Conservation (phyloP, 2,797 vertebrate species). For the Semaprochilodus insignis region DNA sequence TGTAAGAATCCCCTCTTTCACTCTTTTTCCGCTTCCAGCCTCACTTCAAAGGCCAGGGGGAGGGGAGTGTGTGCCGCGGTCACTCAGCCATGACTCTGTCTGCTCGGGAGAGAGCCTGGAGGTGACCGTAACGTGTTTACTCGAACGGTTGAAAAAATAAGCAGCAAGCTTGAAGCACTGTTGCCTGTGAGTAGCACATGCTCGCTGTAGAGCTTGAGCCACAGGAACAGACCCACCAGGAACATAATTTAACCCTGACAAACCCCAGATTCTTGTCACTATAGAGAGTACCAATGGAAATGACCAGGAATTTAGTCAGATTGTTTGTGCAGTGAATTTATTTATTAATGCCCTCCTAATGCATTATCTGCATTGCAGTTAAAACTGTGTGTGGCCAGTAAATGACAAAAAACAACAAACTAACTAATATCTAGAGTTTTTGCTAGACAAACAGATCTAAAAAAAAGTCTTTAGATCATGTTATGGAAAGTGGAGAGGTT, state of each 20-base stretch:
- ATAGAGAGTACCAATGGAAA: not conserved
- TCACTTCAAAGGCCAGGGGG: conserved; percentile 51
- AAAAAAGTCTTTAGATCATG: not conserved
- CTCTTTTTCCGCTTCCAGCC: conserved; percentile 46
- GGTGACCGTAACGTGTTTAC: conserved; percentile 29
- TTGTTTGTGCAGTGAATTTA: not conserved
- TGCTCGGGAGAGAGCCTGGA: conserved; percentile 20
- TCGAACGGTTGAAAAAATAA: conserved; percentile 30
- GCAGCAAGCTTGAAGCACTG: not conserved
- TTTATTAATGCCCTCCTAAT: not conserved
- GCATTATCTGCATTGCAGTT: not conserved
- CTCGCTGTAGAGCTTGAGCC: not conserved
- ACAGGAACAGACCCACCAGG: not conserved
- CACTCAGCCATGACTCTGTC: conserved; percentile 34
- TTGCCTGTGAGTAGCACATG: not conserved
- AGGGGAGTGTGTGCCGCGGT: conserved; percentile 31
- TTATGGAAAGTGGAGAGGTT: conserved; percentile 3
- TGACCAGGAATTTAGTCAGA: not conserved
- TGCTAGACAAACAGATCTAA: not conserved
- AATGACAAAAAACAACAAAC: not conserved
- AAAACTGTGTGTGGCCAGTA: not conserved
- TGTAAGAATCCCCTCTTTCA: conserved; percentile 56
- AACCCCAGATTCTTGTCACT: not conserved
- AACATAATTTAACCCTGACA: not conserved
- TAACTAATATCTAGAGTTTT: not conserved